phyloP scores from a whole-genome alignment of 2,797 vertebrate species.

The Centroberyx gerrardi region DNA sequence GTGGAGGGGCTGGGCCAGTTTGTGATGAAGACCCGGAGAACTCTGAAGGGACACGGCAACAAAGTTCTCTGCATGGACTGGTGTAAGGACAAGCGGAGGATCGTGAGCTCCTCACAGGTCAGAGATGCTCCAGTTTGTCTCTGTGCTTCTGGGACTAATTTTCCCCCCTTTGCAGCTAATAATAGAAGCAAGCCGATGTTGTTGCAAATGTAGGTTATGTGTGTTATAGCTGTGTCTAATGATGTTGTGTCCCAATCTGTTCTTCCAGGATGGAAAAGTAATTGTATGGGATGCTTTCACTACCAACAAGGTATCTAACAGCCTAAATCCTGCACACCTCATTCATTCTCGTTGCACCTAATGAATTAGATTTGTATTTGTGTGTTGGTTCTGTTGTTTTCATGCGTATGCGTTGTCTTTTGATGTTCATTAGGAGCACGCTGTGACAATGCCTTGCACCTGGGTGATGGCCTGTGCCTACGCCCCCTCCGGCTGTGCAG shows the following conservation, averaged over 20 bases:
- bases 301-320: constrained; percentile 93
- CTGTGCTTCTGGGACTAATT: background rate
- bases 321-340: background rate
- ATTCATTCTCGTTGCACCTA: constrained; percentile 31
- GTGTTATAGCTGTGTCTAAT: background rate
- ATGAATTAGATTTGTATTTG: constrained; percentile 40
- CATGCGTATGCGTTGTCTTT: constrained; percentile 53
- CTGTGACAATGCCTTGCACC: constrained; percentile 98
- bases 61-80: constrained; percentile 99
- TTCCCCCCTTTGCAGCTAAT: background rate
- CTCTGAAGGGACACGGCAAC: constrained; percentile 98
- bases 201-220: background rate
- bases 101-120: constrained; percentile 99
- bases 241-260: constrained; percentile 39
- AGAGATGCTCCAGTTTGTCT: background rate
- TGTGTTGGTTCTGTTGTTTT: constrained; percentile 13
- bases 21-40: constrained; percentile 98
- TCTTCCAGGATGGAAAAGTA: constrained; percentile 95
- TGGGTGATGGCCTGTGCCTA: constrained; percentile 99
- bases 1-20: constrained; percentile 97
- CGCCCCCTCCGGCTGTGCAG: constrained; percentile 96
- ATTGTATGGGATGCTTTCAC: constrained; percentile 99
- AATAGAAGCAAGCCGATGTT: background rate
- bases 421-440: constrained; percentile 90
- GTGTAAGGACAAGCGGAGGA: constrained; percentile 98